These are phyloP conservation scores for Bettongia penicillata DNA, from an alignment of 2,113 vertebrate genomes.

Conservation along the genomic window DNA sequence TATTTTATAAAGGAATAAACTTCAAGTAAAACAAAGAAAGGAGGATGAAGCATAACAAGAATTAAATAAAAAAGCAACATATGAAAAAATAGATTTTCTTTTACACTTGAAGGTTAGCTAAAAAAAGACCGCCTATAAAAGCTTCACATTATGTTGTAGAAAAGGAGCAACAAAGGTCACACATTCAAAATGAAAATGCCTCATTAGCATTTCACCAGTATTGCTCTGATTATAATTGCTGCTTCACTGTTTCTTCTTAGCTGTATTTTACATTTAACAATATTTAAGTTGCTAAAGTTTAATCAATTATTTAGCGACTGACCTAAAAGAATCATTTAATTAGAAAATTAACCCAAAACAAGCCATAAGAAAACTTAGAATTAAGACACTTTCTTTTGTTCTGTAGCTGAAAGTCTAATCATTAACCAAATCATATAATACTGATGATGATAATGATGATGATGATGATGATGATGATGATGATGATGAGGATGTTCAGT, in stretches of 20 bases:
- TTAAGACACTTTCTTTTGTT: not conserved
- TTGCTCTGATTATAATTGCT: not conserved
- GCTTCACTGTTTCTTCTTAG: fast-evolving
- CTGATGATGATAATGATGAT: not conserved
- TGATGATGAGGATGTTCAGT: not conserved
- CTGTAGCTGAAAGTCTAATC: fast-evolving
- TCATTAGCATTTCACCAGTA: not conserved
- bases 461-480: not conserved
- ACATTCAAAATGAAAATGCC: not conserved
- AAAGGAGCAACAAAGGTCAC: slow-evolving; percentile 5
- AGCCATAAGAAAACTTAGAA: not conserved
- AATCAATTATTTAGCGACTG: not conserved
- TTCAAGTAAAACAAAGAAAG: not conserved
- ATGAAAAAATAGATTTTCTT: not conserved
- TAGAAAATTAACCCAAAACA: slow-evolving; percentile 36
- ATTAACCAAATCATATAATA: fast-evolving
- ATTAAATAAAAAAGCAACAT: not conserved
- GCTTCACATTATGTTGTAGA: not conserved
- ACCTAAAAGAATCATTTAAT: slow-evolving; percentile 7
- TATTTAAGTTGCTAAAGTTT: not conserved
- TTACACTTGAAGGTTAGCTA: not conserved
- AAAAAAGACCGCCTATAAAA: not conserved
- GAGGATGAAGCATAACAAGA: not conserved
- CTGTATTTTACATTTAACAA: not conserved
- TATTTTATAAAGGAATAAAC: not conserved